phyloP scores from a whole-genome alignment of 1,140 invertebrate species.

The Anagrus nilaparvatae region DNA sequence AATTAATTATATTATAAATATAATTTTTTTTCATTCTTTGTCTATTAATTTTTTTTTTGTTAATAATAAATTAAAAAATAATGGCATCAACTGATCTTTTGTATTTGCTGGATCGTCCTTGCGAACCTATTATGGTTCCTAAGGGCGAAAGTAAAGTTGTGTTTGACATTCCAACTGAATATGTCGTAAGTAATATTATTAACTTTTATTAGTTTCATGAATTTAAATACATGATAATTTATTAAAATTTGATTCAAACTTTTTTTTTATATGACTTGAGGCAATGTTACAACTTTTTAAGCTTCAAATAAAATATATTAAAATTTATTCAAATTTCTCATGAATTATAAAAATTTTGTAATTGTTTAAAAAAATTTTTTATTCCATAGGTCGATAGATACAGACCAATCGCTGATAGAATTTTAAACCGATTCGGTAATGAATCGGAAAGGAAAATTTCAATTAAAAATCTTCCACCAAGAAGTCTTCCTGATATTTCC shows the following conservation, averaged over 20 bases:
- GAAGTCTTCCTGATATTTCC: conserved; percentile 56
- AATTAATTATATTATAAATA: no score
- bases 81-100: no score
- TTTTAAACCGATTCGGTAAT: conserved; percentile 48
- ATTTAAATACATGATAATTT: no score
- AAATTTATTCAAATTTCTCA: conserved; percentile 1
- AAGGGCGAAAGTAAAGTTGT: conserved; percentile 21
- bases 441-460: conserved; percentile 45
- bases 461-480: conserved; percentile 55
- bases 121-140: conserved; percentile 57
- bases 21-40: no score
- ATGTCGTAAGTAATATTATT: conserved; percentile 33
- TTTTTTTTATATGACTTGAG: no score
- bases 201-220: no score
- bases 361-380: not conserved
- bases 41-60: no score
- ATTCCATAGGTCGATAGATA: conserved; percentile 51
- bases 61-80: no score
- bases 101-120: conserved; percentile 63
- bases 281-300: no score
- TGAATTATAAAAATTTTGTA: not conserved
- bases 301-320: not conserved
- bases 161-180: conserved; percentile 49
- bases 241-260: no score
- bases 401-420: conserved; percentile 40